Base-by-base conservation (phyloP, 30 jellyfish, hydroid and myxozoan genomes). In the Aurelia coerulea region DNA sequence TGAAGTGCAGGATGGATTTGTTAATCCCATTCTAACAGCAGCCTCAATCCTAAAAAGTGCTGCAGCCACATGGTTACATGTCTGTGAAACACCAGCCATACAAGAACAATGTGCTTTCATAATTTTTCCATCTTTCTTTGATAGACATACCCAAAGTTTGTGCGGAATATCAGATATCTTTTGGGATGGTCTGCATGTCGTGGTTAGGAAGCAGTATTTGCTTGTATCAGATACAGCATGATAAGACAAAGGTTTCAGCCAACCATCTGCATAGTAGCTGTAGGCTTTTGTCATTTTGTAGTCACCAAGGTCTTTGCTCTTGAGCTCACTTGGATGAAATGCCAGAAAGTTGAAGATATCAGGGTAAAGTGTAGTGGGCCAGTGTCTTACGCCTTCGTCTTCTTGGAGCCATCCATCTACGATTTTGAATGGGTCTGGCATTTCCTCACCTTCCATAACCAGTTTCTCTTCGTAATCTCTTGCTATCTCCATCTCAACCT, bases 311-410 rank as follows among this genome's bases (percentile, higher is more conserved):
- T 78, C 88, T 5, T 34, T 14, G 56, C 73, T 58, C 31, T 32
- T 59, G 1, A 81, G 62, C 34, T 81, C 91, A 60, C 60, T 46
- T 32, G 90, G 70, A 59, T 62, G 69, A 33, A 79, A 79, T 33
- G 83, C 35, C 17, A 74, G 83, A 35, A 56, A 85, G 37, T 46
- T 9, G 52, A 4, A 64, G 11, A 85, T 75, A 75, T 85, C 83
- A 0, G 92, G 92, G 62, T 53, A 74, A 2, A 66, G 41, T 14
- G 83, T 56, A 77, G 73, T 75, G 18, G 95, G 95, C 88, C 95
- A 79, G 13, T 11, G n/a, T 4, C 12, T 64, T 2, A 62, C 58
- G 11, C 52, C 79, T 0, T 37, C 91, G 3, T 81, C 18, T 53
- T 83, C 90, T 0, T 4, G 1, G 1, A 68, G 18, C 89, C 89